A percentile compares a stretch with the other conserved stretches of the same genome.
Conservation (phyloP, 1,140 invertebrate genomes). For the Riptortus pedestris region DNA sequence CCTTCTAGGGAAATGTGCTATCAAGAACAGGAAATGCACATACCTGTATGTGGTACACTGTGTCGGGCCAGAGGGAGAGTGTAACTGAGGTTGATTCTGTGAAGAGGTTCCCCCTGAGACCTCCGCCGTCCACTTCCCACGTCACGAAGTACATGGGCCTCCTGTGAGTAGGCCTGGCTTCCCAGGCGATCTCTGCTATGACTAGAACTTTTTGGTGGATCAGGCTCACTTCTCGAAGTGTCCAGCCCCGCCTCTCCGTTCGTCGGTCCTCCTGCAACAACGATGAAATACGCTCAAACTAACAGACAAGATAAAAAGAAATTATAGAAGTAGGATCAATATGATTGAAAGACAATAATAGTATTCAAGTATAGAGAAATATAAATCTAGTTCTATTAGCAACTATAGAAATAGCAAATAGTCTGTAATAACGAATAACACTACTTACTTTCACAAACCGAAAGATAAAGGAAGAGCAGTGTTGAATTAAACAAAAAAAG, state of each 20-base stretch:
- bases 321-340: too few relatives aligned
- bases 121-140: conserved; percentile 71
- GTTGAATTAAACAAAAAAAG: too few relatives aligned
- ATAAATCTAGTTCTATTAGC: too few relatives aligned
- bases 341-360: too few relatives aligned
- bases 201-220: conserved; percentile 60
- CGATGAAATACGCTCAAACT: neutral
- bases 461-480: too few relatives aligned
- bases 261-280: conserved; percentile 17
- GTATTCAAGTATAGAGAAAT: too few relatives aligned
- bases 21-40: too few relatives aligned
- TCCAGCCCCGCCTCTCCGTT: conserved; percentile 40
- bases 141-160: conserved; percentile 58
- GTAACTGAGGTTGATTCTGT: conserved; percentile 66
- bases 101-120: conserved; percentile 71
- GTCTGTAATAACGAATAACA: too few relatives aligned
- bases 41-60: conserved; percentile 68
- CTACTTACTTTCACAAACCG: too few relatives aligned
- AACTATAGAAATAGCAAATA: too few relatives aligned
- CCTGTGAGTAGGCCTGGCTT: conserved; percentile 48
- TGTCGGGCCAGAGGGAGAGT: conserved; percentile 66
- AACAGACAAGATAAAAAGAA: too few relatives aligned
- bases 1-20: too few relatives aligned
- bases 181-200: conserved; percentile 65
- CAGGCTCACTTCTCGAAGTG: conserved; percentile 50